Conservation (phyloP, 2,888 invertebrate genomes). For the Andrena bicolor region DNA sequence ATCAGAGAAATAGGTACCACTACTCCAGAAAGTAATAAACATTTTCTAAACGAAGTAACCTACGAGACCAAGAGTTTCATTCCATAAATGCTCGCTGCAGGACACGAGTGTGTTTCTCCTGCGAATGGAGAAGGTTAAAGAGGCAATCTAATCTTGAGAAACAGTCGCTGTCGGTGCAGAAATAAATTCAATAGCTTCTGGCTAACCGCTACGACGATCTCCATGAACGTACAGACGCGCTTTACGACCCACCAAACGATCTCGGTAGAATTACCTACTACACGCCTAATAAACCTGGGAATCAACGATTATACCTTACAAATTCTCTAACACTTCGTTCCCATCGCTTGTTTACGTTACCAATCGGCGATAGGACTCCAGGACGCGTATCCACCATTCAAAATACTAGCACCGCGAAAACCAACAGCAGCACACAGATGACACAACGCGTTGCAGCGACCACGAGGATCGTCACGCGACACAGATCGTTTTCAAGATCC, state of each 20-base stretch:
- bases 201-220: too few species aligned
- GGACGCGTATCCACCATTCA: constrained; percentile 11
- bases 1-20: too few species aligned
- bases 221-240: too few species aligned
- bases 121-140: neutral
- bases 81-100: too few species aligned
- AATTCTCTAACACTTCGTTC: neutral
- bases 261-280: too few species aligned
- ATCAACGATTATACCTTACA: neutral
- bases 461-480: constrained; percentile 5
- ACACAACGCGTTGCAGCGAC: neutral
- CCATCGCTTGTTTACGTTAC: constrained; percentile 23
- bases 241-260: too few species aligned
- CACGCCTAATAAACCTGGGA: neutral
- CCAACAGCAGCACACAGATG: neutral
- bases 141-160: neutral
- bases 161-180: constrained; percentile 15
- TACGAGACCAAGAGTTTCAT: too few species aligned
- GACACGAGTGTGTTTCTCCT: too few species aligned
- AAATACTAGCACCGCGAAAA: neutral
- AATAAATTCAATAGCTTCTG: neutral
- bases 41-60: too few species aligned
- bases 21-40: too few species aligned
- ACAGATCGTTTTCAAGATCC: neutral
- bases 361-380: neutral